A percentile compares a stretch with the other conserved stretches of the same genome.
phyloP scores from a whole-genome alignment of 2,797 vertebrate genomes.

The Pseudocheirus occidentalis region DNA sequence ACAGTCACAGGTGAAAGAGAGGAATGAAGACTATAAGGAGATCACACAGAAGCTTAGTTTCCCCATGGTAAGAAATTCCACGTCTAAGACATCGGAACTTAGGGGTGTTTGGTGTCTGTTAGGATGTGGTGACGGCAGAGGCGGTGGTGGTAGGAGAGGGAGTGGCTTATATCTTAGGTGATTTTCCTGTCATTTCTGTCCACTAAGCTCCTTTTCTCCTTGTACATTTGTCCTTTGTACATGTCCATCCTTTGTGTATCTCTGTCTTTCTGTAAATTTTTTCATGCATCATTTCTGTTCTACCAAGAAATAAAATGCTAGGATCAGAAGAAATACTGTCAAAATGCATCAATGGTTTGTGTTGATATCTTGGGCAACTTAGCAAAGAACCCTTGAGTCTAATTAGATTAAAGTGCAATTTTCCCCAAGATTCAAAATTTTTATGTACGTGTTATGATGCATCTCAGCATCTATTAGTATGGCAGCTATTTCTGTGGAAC shows the following conservation, averaged over 20 bases:
- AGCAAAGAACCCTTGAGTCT: background rate
- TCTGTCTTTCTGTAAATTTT: background rate
- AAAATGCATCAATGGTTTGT: background rate
- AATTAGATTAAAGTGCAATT: constrained; percentile 47
- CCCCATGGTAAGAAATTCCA: constrained; percentile 83
- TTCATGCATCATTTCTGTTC: background rate
- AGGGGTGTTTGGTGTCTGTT: too few relatives aligned
- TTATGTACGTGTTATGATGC: background rate
- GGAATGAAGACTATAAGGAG: constrained; percentile 89
- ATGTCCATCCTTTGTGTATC: fast-evolving
- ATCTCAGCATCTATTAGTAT: constrained; percentile 50
- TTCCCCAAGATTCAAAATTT: constrained; percentile 33
- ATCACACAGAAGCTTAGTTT: constrained; percentile 89
- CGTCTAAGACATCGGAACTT: background rate
- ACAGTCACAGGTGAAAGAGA: constrained; percentile 88
- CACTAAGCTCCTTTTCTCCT: fast-evolving
- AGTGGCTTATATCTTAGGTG: fast-evolving
- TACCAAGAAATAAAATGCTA: background rate
- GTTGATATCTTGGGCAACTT: fast-evolving
- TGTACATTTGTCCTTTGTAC: fast-evolving
- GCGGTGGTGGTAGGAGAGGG: background rate
- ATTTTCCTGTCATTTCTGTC: fast-evolving
- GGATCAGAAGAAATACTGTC: background rate
- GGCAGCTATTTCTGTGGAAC: background rate
- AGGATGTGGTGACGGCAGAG: fast-evolving